phyloP scores from a whole-genome alignment of 2,888 invertebrate species.

The Anthrax anthrax region DNA sequence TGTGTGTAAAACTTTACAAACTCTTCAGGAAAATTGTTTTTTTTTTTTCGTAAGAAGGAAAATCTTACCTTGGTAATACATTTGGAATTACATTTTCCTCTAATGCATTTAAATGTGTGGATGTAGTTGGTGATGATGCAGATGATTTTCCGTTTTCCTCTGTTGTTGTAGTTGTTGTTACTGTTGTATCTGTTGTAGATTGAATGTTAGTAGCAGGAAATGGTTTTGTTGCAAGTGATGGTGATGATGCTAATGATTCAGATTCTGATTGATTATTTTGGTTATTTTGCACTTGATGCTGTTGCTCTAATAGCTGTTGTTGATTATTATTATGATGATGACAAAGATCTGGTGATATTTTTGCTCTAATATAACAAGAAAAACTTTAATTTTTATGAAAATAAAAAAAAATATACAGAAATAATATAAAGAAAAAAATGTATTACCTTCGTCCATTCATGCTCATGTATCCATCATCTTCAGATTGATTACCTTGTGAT shows the following conservation, averaged over 20 bases:
- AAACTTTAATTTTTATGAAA: not conserved
- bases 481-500: conserved; percentile 69
- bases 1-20: too few species aligned
- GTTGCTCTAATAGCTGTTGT: conserved; percentile 4
- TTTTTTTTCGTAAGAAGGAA: too few species aligned
- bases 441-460: conserved; percentile 67
- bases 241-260: conserved; percentile 6
- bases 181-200: conserved; percentile 25
- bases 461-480: conserved; percentile 87
- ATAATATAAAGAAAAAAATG: not conserved
- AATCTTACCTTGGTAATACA: conserved; percentile 53
- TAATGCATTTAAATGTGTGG: conserved; percentile 62
- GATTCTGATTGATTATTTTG: not conserved
- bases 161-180: not conserved
- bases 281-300: not conserved
- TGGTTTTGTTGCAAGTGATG: conserved; percentile 35
- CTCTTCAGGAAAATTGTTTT: too few species aligned
- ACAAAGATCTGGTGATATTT: conserved; percentile 56
- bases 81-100: conserved; percentile 63
- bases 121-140: conserved; percentile 34
- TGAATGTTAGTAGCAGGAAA: conserved; percentile 19
- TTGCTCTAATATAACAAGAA: conserved; percentile 38
- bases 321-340: conserved; percentile 10
- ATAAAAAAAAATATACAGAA: not conserved
- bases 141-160: conserved; percentile 7